Evolutionary conservation across 2,888 invertebrate species (phyloP).

Genomic region (Leptinotarsa peninsularis): DNA sequence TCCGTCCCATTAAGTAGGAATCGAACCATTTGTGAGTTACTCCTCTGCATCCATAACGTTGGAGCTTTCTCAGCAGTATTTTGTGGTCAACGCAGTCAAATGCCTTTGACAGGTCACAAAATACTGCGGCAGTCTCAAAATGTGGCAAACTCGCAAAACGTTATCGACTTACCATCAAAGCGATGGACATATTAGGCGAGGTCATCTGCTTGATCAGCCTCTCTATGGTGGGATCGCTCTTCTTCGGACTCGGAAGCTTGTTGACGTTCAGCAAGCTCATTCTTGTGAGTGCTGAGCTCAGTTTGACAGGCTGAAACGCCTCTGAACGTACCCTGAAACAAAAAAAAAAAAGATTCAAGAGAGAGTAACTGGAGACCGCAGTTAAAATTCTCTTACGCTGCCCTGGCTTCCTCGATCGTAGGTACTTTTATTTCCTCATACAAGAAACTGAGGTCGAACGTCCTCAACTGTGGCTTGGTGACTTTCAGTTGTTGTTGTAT

Average conservation of each 20-base stretch:
- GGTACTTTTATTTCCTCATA: slow-evolving; percentile 62
- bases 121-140: no score
- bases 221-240: slow-evolving; percentile 45
- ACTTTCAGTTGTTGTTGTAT: slow-evolving; percentile 42
- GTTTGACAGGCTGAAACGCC: slow-evolving; percentile 69
- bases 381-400: slow-evolving; percentile 52
- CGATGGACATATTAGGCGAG: slow-evolving; percentile 37
- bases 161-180: slow-evolving; percentile 41
- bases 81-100: no score
- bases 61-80: no score
- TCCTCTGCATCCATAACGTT: no score
- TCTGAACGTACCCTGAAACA: slow-evolving; percentile 67
- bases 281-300: slow-evolving; percentile 43
- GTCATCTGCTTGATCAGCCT: slow-evolving; percentile 47
- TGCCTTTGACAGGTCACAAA: no score
- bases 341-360: slow-evolving; percentile 25
- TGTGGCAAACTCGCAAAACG: not conserved
- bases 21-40: no score
- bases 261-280: slow-evolving; percentile 23
- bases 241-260: slow-evolving; percentile 46
- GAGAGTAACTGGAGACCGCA: not conserved
- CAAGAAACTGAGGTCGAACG: slow-evolving; percentile 63
- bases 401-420: slow-evolving; percentile 57
- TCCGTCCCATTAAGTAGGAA: no score
- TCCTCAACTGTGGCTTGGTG: slow-evolving; percentile 56